Evolutionary conservation across 2,113 vertebrate genomes (phyloP).

Genomic region (Sminthopsis crassicaudata): DNA sequence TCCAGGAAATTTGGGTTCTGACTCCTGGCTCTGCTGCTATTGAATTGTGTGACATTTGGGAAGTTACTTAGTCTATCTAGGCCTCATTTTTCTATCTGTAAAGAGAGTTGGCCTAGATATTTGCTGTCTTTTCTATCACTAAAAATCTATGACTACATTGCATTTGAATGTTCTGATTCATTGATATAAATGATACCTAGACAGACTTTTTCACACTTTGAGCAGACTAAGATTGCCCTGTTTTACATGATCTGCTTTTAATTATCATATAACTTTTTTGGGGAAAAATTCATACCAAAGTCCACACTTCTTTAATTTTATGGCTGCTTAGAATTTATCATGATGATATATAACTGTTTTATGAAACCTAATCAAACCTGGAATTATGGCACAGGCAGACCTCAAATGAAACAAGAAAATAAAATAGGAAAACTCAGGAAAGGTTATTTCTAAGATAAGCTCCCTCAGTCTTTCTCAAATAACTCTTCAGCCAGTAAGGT

Average conservation of each 20-base stretch:
- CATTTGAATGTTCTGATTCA: neutral
- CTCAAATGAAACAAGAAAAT: constrained; percentile 57
- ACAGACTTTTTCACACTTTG: neutral
- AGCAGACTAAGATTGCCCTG: neutral
- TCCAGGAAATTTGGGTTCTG: neutral
- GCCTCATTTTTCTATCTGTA: neutral
- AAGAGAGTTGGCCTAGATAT: neutral
- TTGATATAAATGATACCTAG: constrained; percentile 10
- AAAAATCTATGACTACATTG: neutral
- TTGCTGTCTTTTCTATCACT: neutral
- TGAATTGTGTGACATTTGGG: neutral
- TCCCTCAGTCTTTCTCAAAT: constrained; percentile 53
- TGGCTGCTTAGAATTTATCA: neutral
- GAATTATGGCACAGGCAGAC: constrained; percentile 46
- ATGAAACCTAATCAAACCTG: constrained; percentile 18
- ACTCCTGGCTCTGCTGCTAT: neutral
- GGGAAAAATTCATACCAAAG: neutral
- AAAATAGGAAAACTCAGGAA: constrained; percentile 45
- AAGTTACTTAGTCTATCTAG: neutral
- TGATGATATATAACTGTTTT: neutral
- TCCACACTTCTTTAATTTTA: neutral
- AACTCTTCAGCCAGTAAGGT: neutral
- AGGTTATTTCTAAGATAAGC: constrained; percentile 45
- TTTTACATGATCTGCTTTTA: constrained; percentile 22
- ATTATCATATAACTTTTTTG: neutral